Percentiles rank a stretch among this genome's conserved stretches.
phyloP scores from a whole-genome alignment of 1,140 invertebrate genomes.

The Caenorhabditis brenneri region DNA sequence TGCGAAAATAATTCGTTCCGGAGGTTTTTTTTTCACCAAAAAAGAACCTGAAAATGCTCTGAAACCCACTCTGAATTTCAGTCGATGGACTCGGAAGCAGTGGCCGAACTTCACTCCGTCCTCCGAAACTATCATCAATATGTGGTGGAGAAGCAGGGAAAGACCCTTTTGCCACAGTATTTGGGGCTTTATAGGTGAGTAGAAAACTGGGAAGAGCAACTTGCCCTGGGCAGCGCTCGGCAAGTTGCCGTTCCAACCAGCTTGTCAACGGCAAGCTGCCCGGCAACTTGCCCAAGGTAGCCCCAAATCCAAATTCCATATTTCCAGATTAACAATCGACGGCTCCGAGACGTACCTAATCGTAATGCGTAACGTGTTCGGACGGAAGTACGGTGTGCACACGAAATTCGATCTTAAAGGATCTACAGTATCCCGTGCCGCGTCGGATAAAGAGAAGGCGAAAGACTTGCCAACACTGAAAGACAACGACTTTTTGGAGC shows the following conservation, averaged over 20 bases:
- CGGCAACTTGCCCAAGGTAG: background rate
- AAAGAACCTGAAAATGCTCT: conserved; percentile 72
- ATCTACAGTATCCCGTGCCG: conserved; percentile 97
- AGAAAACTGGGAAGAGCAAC: no score
- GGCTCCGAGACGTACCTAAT: conserved; percentile 94
- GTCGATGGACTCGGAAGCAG: conserved; percentile 91
- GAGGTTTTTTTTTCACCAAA: background rate
- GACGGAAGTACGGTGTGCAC: conserved; percentile 90
- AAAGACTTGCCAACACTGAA: conserved; percentile 96
- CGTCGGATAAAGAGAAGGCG: conserved; percentile 89
- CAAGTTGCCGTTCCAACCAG: no score
- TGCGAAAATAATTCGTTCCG: background rate
- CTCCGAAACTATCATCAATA: conserved; percentile 94
- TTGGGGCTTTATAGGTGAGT: conserved; percentile 90
- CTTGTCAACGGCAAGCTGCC: no score
- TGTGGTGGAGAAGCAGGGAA: conserved; percentile 80
- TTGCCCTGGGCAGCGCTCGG: no score
- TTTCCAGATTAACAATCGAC: conserved; percentile 81
- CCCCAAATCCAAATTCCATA: background rate
- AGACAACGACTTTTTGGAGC: conserved; percentile 98
- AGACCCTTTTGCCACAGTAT: conserved; percentile 95
- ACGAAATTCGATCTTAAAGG: conserved; percentile 82
- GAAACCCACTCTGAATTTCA: conserved; percentile 92
- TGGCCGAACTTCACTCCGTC: conserved; percentile 97
- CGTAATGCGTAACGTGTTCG: conserved; percentile 91